Percentiles rank a stretch among this genome's conserved stretches.
Conservation (phyloP, 2,888 invertebrate species). For the Isotomurus palustris region DNA sequence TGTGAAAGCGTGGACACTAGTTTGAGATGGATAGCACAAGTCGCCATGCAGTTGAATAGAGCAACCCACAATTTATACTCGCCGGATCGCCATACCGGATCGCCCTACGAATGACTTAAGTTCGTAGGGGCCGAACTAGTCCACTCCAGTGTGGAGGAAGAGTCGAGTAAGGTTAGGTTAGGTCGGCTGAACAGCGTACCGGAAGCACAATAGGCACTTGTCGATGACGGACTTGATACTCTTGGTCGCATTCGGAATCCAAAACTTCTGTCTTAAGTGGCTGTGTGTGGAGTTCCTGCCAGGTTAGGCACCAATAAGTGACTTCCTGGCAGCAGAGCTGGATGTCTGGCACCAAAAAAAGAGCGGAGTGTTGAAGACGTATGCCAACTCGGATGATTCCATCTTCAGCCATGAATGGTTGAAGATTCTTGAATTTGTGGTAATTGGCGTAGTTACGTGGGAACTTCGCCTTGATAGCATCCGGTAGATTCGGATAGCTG, state of each 20-base stretch:
- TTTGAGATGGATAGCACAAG: constrained; percentile 23
- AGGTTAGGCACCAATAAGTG: constrained; percentile 3
- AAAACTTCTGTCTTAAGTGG: constrained; percentile 10
- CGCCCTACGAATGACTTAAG: background rate
- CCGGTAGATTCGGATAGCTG: background rate
- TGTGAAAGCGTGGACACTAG: constrained; percentile 14
- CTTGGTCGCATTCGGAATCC: constrained; percentile 7
- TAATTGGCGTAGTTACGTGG: background rate
- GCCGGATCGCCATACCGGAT: too few species aligned
- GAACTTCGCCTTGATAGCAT: background rate
- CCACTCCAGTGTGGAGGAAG: constrained; percentile 22
- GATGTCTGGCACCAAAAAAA: background rate
- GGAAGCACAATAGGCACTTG: background rate
- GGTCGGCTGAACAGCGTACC: background rate
- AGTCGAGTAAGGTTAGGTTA: constrained; percentile 6
- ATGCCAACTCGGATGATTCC: constrained; percentile 11
- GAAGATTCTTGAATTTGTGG: constrained; percentile 47
- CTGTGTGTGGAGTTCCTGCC: constrained; percentile 12
- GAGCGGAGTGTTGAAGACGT: background rate
- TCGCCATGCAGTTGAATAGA: constrained; percentile 26
- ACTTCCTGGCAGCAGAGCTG: background rate
- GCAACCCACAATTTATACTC: constrained; percentile 12
- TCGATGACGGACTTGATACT: constrained; percentile 1
- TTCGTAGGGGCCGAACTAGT: constrained; percentile 18
- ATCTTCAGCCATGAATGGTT: constrained; percentile 40